Evolutionary conservation across 2,113 vertebrate species (phyloP).

Genomic region (Esox niger): DNA sequence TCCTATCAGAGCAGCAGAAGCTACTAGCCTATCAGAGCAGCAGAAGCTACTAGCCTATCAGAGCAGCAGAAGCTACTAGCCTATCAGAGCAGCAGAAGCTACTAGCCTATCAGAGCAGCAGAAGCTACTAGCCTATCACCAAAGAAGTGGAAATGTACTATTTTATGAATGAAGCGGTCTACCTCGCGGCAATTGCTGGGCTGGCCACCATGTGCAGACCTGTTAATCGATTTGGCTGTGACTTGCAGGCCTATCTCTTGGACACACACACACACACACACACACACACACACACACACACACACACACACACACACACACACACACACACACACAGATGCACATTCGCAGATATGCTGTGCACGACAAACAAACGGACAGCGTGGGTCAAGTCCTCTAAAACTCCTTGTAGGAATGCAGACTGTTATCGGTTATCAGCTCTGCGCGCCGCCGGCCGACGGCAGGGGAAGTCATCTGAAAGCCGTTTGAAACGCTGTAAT

Average conservation of each 20-base stretch:
- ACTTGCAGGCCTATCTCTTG: conserved; percentile 3
- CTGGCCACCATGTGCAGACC: conserved; percentile 4
- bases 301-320: conserved; percentile 10
- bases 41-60: too few relatives aligned
- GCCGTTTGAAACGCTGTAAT: conserved; percentile 76
- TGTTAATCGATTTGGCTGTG: not conserved
- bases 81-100: too few relatives aligned
- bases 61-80: too few relatives aligned
- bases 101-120: not conserved
- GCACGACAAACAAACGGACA: conserved; percentile 53
- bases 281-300: too few relatives aligned
- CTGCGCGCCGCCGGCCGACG: conserved; percentile 55
- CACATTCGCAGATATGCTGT: conserved; percentile 2
- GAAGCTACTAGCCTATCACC: too few relatives aligned
- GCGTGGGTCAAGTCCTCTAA: conserved; percentile 68
- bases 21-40: too few relatives aligned
- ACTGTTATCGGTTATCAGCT: conserved; percentile 77
- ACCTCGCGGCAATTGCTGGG: too few relatives aligned
- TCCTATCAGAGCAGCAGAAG: too few relatives aligned
- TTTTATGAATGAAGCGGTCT: not conserved
- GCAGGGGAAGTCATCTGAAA: conserved; percentile 78
- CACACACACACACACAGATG: conserved; percentile 1
- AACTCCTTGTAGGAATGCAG: conserved; percentile 75
- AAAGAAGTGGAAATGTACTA: not conserved
- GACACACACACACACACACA: conserved; percentile 21